A percentile compares a stretch with the other conserved stretches of the same genome.
These are phyloP conservation scores for Scalopus aquaticus DNA, from an alignment of 2,113 vertebrate genomes.

Conservation along the genomic window DNA sequence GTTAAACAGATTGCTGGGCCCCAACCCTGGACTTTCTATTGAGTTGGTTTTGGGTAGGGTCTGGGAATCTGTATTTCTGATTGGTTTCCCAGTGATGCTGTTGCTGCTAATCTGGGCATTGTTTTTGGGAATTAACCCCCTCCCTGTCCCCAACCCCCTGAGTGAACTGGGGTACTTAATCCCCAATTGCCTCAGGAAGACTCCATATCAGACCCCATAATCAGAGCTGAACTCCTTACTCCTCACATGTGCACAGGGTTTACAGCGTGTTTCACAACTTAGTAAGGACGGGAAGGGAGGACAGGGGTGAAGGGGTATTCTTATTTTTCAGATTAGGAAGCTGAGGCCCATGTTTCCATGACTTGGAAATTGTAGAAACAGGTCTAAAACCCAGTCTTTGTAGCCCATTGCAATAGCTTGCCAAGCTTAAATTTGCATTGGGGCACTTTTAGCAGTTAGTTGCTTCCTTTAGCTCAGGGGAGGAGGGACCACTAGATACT, in stretches of 20 bases:
- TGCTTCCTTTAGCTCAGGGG: neutral
- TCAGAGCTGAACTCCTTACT: neutral
- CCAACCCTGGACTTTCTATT: neutral
- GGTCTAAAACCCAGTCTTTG: neutral
- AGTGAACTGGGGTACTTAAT: neutral
- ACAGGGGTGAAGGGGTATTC: neutral
- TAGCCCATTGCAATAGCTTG: neutral
- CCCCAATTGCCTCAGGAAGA: neutral
- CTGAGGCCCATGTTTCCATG: neutral
- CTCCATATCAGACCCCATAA: fast-evolving
- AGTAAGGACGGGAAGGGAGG: neutral
- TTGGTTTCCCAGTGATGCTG: neutral
- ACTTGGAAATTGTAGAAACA: neutral
- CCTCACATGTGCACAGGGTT: neutral
- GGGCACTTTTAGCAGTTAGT: neutral
- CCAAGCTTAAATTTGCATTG: neutral
- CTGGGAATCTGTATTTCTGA: neutral
- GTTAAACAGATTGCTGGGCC: neutral
- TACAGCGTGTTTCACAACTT: neutral
- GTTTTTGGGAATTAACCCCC: neutral
- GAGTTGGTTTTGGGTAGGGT: neutral
- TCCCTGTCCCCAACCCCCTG: neutral
- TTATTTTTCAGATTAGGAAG: neutral
- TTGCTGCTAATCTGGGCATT: neutral
- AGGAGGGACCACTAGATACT: neutral